Evolutionary conservation across 2,113 vertebrate species (phyloP), one percentile per base, ranked within the genome.

Genomic region (Gasterosteus aculeatus): DNA sequence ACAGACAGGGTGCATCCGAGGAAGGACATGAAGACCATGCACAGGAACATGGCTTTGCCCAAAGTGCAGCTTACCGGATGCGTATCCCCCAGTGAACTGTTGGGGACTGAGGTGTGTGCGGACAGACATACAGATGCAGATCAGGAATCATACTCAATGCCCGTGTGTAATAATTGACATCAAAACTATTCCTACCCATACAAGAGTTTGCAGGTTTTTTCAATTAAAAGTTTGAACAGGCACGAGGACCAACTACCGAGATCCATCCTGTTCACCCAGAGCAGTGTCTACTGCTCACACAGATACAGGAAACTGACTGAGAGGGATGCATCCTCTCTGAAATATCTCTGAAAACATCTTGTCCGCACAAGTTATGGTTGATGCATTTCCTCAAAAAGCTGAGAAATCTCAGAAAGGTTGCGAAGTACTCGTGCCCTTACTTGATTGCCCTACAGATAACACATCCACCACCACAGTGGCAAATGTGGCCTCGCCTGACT

Each of bases 401-500:
- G 41, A 42, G 41, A 42, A 12, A 42, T 10, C 41, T 42, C 41
- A 42, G 41, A 42, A 42, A 42, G 11, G 41, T 42, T 42, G 41
- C 11, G 14, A 29, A 29, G 15, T 46, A 46, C 44, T 56, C 51
- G 35, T 59, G 42, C 54, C 10, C 75, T 83, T 91, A 95, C 95
- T 92, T 92, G 83, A 44, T 51, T 95, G 92, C 69, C 94, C 92
- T 66, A 85, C 87, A 62, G 85, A 68, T 68, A 95, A 85, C 65
- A 95, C 91, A 15, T 94, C 89, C 67, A 95, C 92, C 26, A 91
- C 59, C 10, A 93, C 82, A 4, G 89, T 84, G 16, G 92, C 77
- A 26, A 79, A 87, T 18, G 87, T 70, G 6, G 78, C 72, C 31
- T 90, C 93, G n/a, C 95, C 94, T 0, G 93, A 93, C 44, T 93